phyloP scores from a whole-genome alignment of 1,140 invertebrate species.

The Euborellia annulipes region DNA sequence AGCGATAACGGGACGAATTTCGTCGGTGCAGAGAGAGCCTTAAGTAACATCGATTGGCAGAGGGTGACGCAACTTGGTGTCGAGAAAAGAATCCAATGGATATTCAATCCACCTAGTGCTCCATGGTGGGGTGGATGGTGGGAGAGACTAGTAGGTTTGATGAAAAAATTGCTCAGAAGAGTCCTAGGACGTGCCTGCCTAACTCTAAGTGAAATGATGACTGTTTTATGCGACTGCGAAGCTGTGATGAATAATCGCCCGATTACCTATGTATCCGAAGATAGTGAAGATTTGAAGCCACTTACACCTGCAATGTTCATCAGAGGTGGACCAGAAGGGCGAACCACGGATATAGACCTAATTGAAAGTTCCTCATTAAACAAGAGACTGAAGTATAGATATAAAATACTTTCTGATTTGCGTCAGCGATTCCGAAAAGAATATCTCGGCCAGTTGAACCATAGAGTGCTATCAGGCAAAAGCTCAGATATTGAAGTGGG shows the following conservation, averaged over 20 bases:
- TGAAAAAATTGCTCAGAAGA: conserved; percentile 20
- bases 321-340: too few relatives aligned
- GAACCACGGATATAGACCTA: too few relatives aligned
- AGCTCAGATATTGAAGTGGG: too few relatives aligned
- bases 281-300: conserved; percentile 13
- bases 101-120: conserved; percentile 22
- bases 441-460: too few relatives aligned
- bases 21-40: conserved; percentile 15
- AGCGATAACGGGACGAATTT: conserved; percentile 28
- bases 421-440: too few relatives aligned
- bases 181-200: conserved; percentile 18
- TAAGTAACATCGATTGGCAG: conserved; percentile 11
- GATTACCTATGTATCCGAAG: conserved; percentile 20
- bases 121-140: conserved; percentile 29
- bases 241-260: conserved; percentile 22
- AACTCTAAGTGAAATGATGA: conserved; percentile 21
- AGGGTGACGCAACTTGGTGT: too few relatives aligned
- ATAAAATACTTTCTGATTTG: too few relatives aligned
- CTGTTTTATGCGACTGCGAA: conserved; percentile 21
- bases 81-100: conserved; percentile 25
- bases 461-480: too few relatives aligned
- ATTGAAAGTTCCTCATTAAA: too few relatives aligned
- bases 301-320: conserved; percentile 17
- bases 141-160: conserved; percentile 25
- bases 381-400: too few relatives aligned